Conservation (phyloP, 2,797 vertebrate genomes). For the Pangasius mekongensis region DNA sequence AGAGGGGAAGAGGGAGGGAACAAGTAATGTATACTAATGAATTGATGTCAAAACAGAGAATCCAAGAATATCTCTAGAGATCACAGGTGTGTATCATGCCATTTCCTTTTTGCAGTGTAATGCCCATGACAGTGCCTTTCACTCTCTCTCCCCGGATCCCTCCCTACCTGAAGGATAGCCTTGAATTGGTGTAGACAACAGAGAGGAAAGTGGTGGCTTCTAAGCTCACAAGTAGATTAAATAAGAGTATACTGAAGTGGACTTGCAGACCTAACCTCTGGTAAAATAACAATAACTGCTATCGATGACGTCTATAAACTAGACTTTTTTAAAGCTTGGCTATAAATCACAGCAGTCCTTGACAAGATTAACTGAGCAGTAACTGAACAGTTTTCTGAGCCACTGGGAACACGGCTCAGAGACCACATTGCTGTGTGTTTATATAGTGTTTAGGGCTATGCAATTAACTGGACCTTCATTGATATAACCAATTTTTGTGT, state of each 20-base stretch:
- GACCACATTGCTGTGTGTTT: neutral
- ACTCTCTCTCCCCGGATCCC: neutral
- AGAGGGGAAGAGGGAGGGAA: neutral
- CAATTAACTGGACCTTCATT: neutral
- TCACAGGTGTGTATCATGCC: constrained; percentile 20
- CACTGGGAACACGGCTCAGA: neutral
- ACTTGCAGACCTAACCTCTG: neutral
- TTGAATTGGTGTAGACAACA: neutral
- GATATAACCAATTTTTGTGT: neutral
- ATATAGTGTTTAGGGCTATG: neutral
- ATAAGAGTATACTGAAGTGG: neutral
- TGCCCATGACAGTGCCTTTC: neutral
- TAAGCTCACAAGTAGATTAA: neutral
- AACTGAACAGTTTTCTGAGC: neutral
- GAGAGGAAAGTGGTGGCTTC: neutral
- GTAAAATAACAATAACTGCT: neutral
- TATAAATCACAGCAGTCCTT: neutral
- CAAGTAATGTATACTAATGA: constrained; percentile 1
- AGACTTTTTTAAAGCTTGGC: neutral
- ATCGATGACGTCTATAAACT: neutral
- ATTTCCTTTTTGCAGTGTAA: neutral
- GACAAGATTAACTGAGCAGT: neutral
- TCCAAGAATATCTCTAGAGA: constrained; percentile 28
- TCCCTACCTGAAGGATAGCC: neutral
- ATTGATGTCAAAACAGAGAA: constrained; percentile 25